A percentile compares a stretch with the other conserved stretches of the same genome.
These are phyloP conservation scores for Eupristina koningsbergeri DNA, from an alignment of 1,140 invertebrate species.

Conservation along the genomic window DNA sequence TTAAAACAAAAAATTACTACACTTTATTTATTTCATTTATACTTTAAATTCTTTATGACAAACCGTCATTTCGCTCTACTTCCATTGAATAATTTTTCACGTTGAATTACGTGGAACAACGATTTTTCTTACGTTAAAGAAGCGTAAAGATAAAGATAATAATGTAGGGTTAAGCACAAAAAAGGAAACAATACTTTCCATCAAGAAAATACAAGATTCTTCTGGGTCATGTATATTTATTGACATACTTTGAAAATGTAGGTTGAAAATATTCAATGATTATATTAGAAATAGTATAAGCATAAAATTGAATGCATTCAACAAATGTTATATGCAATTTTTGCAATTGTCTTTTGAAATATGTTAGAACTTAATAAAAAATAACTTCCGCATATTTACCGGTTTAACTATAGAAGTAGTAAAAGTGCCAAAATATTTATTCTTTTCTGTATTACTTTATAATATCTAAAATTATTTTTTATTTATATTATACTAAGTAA, in stretches of 20 bases:
- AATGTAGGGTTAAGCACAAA: background rate
- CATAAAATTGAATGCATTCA: background rate
- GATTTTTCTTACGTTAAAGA: slow-evolving; percentile 26
- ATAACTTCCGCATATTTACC: too few relatives aligned
- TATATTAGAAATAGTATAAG: background rate
- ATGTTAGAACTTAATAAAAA: too few relatives aligned
- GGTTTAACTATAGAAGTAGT: too few relatives aligned
- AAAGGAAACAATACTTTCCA: slow-evolving; percentile 22
- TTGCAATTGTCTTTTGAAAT: background rate
- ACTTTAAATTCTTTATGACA: background rate
- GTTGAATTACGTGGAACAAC: background rate
- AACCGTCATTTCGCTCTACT: slow-evolving; percentile 24
- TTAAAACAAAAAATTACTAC: slow-evolving; percentile 12
- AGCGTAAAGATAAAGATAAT: slow-evolving; percentile 24
- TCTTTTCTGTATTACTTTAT: too few relatives aligned
- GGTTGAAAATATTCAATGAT: slow-evolving; percentile 4
- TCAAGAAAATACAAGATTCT: slow-evolving; percentile 4
- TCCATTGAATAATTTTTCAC: slow-evolving; percentile 19
- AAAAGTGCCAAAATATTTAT: too few relatives aligned
- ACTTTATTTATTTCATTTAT: slow-evolving; percentile 26
- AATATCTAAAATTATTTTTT: too few relatives aligned
- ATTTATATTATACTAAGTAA: too few relatives aligned
- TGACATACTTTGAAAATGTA: background rate
- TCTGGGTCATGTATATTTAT: slow-evolving; percentile 7
- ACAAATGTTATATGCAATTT: background rate